Evolutionary conservation across 2,797 vertebrate genomes (phyloP), one percentile per base, ranked within the genome.

Genomic region (Urocyon cinereoargenteus): DNA sequence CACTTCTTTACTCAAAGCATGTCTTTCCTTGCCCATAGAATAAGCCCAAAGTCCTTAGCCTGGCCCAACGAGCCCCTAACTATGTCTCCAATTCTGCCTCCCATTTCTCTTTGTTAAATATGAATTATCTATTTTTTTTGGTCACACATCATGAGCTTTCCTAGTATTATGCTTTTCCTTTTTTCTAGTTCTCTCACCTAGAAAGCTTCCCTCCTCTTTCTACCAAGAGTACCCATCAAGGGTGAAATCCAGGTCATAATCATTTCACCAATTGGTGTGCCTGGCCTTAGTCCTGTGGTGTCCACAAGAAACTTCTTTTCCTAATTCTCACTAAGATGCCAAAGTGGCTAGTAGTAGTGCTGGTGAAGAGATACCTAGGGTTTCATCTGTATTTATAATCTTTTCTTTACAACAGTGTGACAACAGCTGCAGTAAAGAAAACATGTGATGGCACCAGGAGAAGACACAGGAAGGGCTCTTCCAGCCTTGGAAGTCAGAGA

Each of bases 81-180:
- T 15, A 1, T 13, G 14, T 8, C 16, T 92, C 31, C n/a, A 84
- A 21, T 64, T 64, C 5, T 51, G 6, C 53, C 51, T 68, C 22
- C 21, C 45, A 68, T 72, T 95, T 96, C 34, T 77, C 36, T 90
- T 94, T 34, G 49, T 73, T 68, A 83, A 70, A 11, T 89, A 62
- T 9, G 62, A 66, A 26, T 89, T 91, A 34, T 68, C 40, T 84
- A 40, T 6, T 51, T 82, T 45, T 6, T 45, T 83, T 78, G 68
- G 24, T 79, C 4, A 57, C 15, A 45, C 24, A 34, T 84, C 13
- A 57, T 34, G 91, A 40, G 8, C 51, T 68, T 96, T 86, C 22
- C 19, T 59, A n/a, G 81, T 68, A 62, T 86, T 66, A 19, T 66
- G 40, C 11, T 34, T 91, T 97, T 61, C 10, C 49, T n/a, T 86